A percentile compares a stretch with the other conserved stretches of the same genome.
These are phyloP conservation scores for Cherax destructor DNA, from an alignment of 1,140 invertebrate species.

Conservation along the genomic window DNA sequence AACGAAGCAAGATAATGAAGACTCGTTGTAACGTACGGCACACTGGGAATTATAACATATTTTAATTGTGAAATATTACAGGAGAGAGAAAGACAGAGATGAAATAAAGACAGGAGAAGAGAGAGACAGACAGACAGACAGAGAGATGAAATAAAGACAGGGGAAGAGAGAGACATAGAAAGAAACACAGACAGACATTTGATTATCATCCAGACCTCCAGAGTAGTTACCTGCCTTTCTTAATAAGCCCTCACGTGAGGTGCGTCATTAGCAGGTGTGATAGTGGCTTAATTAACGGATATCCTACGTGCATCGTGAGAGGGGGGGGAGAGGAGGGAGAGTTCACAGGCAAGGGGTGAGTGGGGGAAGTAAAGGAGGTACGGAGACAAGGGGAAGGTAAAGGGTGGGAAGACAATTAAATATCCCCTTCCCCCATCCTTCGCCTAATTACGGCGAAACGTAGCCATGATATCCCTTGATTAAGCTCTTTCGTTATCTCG, in stretches of 20 bases:
- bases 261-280: slow-evolving; percentile 7
- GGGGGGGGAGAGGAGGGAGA: background rate
- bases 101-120: background rate
- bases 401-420: too few species aligned
- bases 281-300: slow-evolving; percentile 25
- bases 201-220: background rate
- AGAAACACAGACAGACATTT: background rate
- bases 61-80: too few species aligned
- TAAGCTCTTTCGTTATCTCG: too few species aligned
- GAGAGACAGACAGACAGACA: slow-evolving; percentile 3
- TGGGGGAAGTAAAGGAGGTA: background rate
- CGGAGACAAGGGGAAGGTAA: background rate
- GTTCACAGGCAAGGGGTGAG: too few species aligned
- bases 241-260: slow-evolving; percentile 12
- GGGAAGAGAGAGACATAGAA: too few species aligned
- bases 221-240: background rate
- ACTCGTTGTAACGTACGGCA: too few species aligned
- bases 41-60: too few species aligned
- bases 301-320: background rate
- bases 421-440: too few species aligned
- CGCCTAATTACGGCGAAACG: too few species aligned
- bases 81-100: background rate
- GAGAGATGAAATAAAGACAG: too few species aligned
- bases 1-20: too few species aligned
- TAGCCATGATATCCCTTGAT: too few species aligned